Conservation (phyloP, 2,797 vertebrate genomes). For the Otus scops region DNA sequence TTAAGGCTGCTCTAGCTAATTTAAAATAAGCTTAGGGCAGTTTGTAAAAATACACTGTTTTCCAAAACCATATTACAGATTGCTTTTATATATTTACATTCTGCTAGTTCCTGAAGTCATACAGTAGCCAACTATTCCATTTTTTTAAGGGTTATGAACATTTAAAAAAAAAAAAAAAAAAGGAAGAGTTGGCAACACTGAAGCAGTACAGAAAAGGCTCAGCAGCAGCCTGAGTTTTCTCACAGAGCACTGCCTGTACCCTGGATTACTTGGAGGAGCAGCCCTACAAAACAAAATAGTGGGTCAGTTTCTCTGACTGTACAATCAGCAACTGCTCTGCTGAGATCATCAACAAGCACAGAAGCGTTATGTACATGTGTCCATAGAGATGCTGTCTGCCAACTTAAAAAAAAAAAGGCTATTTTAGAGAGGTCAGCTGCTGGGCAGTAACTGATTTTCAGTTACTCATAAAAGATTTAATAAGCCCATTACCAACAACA, state of each 20-base stretch:
- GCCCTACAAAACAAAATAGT: background rate
- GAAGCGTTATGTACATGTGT: background rate
- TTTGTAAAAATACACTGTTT: background rate
- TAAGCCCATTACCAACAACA: background rate
- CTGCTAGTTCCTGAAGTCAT: background rate
- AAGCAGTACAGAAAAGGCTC: background rate
- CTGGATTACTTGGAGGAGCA: background rate
- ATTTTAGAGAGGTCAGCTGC: slow-evolving; percentile 38
- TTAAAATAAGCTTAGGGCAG: background rate
- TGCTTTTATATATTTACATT: background rate
- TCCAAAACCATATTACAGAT: background rate
- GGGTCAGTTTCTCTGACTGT: background rate
- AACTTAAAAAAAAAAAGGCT: background rate
- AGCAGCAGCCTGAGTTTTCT: background rate
- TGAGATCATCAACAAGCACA: slow-evolving; percentile 28
- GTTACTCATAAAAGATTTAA: background rate
- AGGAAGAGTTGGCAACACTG: background rate
- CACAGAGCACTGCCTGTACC: background rate
- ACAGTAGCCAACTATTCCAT: background rate
- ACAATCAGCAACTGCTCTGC: background rate
- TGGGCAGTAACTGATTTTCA: background rate
- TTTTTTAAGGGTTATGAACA: background rate
- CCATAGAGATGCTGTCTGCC: background rate
- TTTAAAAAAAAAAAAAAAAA: too few relatives aligned
- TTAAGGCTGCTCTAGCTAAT: background rate